Evolutionary conservation across 92 coral and sea anemone species (phyloP), one percentile per base, ranked within the genome.

Genomic region (Montipora capitata): DNA sequence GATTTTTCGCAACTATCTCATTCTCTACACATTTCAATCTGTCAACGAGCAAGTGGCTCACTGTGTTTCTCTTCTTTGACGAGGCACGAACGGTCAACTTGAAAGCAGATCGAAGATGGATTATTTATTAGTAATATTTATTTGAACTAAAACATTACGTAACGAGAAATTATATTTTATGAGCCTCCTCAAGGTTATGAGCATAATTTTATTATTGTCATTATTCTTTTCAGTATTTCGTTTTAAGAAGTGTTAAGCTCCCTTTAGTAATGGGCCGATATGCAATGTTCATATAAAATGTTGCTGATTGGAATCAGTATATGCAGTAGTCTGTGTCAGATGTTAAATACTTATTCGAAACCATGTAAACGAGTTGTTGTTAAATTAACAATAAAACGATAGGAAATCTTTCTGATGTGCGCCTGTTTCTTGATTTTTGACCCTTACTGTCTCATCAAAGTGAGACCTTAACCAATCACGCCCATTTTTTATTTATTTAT

Each of bases 1-100:
- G 86, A 39, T 82, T 40, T 82, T 52, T 48, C 78, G 86, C 7
- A 82, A 82, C 54, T 82, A 82, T 43, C 78, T 71, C 44, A 40
- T 54, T 8, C 56, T 52, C 20, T 56, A 52, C 78, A 35, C 78
- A 11, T 43, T 82, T 4, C 15, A 43, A 69, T 68, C 56, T 56
- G 86, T 54, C 69, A 71, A 69, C 42, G 51, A 14, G 10, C 40
- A 72, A 43, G 78, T 71, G 35, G 18, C 64, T 41, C 10, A 2
- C 10, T 82, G 86, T 59, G 70, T 82, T 20, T 20, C 27, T 20
- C 27, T 20, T 20, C 27, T 20, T 20, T 20, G 27, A 20, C 27
- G 27, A 20, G 0, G 27, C 27, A 20, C 27, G 27, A 20, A 20
- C 27, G 1, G 27, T 20, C n/a, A 40, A 7, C 40, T 10, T 57